phyloP scores from a whole-genome alignment of 2,113 vertebrate genomes.

The Tachuris rubrigastra region DNA sequence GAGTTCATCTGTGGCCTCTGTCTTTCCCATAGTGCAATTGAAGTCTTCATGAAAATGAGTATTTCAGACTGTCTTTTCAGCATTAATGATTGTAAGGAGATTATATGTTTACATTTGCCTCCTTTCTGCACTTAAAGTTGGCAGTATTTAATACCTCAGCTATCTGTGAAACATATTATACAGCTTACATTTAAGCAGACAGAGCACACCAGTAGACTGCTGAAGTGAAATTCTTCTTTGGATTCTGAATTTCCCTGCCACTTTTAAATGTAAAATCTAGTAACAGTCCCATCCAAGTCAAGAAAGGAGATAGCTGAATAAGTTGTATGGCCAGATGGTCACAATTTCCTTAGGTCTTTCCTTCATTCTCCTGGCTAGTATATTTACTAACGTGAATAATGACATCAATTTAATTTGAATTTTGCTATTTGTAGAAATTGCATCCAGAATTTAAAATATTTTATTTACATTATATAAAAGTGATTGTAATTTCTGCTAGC shows the following conservation, averaged over 20 bases:
- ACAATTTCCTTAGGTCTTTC: background rate
- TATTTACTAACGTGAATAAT: background rate
- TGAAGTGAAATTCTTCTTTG: background rate
- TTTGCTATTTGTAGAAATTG: background rate
- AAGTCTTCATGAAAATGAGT: background rate
- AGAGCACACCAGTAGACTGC: background rate
- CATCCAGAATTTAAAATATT: background rate
- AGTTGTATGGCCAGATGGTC: background rate
- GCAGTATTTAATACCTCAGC: background rate
- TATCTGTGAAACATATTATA: background rate
- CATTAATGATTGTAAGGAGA: background rate
- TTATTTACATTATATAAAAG: background rate
- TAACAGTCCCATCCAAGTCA: background rate
- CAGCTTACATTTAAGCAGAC: background rate
- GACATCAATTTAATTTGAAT: background rate
- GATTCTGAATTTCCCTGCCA: background rate
- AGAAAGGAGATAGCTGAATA: background rate
- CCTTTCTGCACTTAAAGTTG: background rate
- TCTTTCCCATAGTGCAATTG: fast-evolving
- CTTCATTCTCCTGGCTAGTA: background rate
- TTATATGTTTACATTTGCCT: background rate
- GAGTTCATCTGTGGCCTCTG: background rate
- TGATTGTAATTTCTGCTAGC: background rate
- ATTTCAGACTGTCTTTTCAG: background rate
- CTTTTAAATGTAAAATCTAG: background rate